Evolutionary conservation across 92 coral and sea anemone species (phyloP).

Genomic region (Bergia puertoricense): DNA sequence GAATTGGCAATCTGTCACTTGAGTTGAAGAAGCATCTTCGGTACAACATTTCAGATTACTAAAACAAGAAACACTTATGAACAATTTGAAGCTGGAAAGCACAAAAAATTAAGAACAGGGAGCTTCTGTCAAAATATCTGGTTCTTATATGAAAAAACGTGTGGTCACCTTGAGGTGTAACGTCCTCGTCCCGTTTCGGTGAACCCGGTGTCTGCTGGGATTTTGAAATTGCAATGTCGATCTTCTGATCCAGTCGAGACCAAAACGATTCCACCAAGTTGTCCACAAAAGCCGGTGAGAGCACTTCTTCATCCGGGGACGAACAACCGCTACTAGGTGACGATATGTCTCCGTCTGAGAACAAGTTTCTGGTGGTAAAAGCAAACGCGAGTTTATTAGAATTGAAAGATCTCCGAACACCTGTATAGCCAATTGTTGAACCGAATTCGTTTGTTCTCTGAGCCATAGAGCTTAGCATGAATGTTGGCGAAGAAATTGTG

Average conservation of each 20-base stretch:
- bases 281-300: constrained; percentile 28
- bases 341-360: constrained; percentile 3
- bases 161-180: not conserved
- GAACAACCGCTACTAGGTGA: constrained; percentile 5
- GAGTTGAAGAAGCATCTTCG: too few relatives aligned
- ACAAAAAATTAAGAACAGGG: too few relatives aligned
- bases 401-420: not conserved
- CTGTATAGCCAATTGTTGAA: too few relatives aligned
- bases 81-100: too few relatives aligned
- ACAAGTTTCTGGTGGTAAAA: constrained; percentile 9
- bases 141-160: too few relatives aligned
- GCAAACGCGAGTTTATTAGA: not conserved
- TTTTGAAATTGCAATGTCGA: constrained; percentile 29
- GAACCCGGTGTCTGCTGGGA: constrained; percentile 7
- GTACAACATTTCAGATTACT: too few relatives aligned
- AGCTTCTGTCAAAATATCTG: too few relatives aligned
- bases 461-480: not conserved
- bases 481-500: not conserved
- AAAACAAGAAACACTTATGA: too few relatives aligned
- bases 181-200: not conserved
- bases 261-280: constrained; percentile 36
- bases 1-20: too few relatives aligned
- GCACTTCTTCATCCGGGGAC: constrained; percentile 16
- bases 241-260: constrained; percentile 39
- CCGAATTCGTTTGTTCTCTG: too few relatives aligned